phyloP scores from a whole-genome alignment of 2,888 invertebrate species.

The Luperina testacea region DNA sequence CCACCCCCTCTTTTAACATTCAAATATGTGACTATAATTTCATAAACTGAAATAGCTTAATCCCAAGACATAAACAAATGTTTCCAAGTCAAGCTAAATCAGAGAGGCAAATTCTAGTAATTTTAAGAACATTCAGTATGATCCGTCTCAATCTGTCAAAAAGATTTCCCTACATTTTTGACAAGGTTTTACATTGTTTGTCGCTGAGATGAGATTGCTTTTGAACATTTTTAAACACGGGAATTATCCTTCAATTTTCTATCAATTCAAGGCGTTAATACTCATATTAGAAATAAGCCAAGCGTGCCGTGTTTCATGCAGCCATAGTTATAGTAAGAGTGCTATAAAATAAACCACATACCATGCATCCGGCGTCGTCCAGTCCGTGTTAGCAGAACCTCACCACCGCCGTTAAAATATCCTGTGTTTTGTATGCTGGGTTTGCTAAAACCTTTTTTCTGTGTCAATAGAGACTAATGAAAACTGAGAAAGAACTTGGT shows the following conservation, averaged over 20 bases:
- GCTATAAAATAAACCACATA: conserved; percentile 68
- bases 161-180: too few species aligned
- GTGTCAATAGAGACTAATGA: not conserved
- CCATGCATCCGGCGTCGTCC: conserved; percentile 71
- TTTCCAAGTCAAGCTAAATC: not conserved
- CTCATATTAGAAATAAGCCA: not conserved
- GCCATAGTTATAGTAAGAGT: conserved; percentile 5
- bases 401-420: conserved; percentile 53
- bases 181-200: too few species aligned
- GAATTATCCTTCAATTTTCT: not conserved
- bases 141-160: too few species aligned
- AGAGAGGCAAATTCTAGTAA: not conserved
- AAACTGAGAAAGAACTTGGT: not conserved
- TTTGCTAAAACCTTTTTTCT: conserved; percentile 38
- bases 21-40: too few species aligned
- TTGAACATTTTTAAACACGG: not conserved
- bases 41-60: not conserved
- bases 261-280: not conserved
- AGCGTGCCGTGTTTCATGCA: conserved; percentile 34
- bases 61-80: not conserved
- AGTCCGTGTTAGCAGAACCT: conserved; percentile 54
- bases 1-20: too few species aligned
- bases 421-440: conserved; percentile 12
- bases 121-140: too few species aligned
- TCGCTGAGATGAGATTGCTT: not conserved